These are phyloP conservation scores for Pseudanteris insignis DNA, from an alignment of 2,888 invertebrate genomes.

Conservation along the genomic window DNA sequence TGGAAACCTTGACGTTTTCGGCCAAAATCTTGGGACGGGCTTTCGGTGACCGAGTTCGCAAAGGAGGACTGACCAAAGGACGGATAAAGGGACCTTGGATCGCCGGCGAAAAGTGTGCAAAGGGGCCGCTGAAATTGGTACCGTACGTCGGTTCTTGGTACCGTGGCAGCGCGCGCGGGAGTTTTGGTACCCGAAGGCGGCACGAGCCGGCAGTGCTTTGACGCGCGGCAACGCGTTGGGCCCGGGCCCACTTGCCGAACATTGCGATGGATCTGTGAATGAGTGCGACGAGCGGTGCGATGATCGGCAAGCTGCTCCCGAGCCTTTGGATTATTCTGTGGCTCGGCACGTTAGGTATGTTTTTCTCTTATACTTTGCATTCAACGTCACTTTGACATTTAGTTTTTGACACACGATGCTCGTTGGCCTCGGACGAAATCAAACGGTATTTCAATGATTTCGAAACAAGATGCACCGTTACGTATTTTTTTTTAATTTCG, in stretches of 20 bases:
- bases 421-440: too few species aligned
- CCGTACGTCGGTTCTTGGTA: neutral
- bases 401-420: too few species aligned
- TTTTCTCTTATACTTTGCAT: neutral
- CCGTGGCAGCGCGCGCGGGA: neutral
- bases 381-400: too few species aligned
- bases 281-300: conserved; percentile 53
- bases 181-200: conserved; percentile 2
- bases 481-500: too few species aligned
- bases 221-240: conserved; percentile 13
- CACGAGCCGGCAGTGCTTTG: conserved; percentile 17
- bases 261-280: conserved; percentile 39
- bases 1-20: too few species aligned
- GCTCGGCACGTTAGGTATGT: conserved; percentile 56
- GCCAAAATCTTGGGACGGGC: too few species aligned
- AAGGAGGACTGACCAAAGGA: too few species aligned
- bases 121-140: too few species aligned
- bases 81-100: neutral
- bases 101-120: too few species aligned
- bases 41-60: too few species aligned
- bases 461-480: too few species aligned
- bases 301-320: conserved; percentile 60
- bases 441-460: too few species aligned
- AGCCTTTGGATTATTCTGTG: conserved; percentile 60
- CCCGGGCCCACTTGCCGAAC: conserved; percentile 37